These are phyloP conservation scores for Carpatolechia fugitivella DNA, from an alignment of 2,888 invertebrate genomes.

Conservation along the genomic window DNA sequence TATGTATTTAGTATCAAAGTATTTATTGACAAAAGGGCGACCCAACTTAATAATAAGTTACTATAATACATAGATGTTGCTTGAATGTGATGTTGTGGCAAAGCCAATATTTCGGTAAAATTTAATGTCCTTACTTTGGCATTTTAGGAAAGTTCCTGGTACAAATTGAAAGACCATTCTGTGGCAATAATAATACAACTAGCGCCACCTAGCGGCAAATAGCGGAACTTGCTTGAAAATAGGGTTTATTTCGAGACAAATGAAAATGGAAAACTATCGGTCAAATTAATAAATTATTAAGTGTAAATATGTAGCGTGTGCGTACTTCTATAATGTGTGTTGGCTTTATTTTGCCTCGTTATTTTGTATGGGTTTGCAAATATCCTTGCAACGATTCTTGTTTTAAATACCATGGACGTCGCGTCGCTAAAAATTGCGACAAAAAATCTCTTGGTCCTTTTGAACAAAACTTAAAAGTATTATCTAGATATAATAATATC, in stretches of 20 bases:
- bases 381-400: neutral
- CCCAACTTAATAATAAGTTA: neutral
- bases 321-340: slow-evolving; percentile 25
- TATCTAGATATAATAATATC: too few species aligned
- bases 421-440: too few species aligned
- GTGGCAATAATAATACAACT: neutral
- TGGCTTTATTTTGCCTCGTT: slow-evolving; percentile 18
- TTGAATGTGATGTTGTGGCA: slow-evolving; percentile 4
- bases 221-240: slow-evolving; percentile 21
- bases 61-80: neutral
- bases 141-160: neutral
- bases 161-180: neutral
- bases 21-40: neutral
- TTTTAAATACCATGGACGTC: too few species aligned
- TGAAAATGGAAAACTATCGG: slow-evolving; percentile 45
- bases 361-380: neutral
- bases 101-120: neutral
- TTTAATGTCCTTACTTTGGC: neutral
- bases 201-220: slow-evolving; percentile 36
- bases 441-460: too few species aligned
- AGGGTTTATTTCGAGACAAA: slow-evolving; percentile 6
- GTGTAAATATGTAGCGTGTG: slow-evolving; percentile 60
- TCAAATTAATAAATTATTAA: slow-evolving; percentile 61
- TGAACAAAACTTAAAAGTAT: too few species aligned
- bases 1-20: too few species aligned